Conservation (phyloP, 2,113 vertebrate species). For the Collichthys lucidus region DNA sequence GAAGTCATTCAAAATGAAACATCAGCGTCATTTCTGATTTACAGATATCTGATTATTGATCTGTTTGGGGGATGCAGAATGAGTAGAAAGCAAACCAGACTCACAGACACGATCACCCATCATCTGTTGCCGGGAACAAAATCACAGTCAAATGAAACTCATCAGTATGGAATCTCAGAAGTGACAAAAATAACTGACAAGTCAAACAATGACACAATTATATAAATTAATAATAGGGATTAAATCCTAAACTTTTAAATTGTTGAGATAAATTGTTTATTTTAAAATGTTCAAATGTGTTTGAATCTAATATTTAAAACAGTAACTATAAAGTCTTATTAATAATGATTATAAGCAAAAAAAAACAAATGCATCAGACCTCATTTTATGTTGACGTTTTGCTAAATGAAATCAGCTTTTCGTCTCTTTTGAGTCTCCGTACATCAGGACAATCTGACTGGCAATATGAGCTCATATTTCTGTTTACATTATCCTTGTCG, state of each 20-base stretch:
- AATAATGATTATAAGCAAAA: neutral
- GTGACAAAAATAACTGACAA: neutral
- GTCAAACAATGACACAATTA: neutral
- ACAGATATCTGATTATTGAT: neutral
- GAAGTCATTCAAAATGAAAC: too few relatives aligned
- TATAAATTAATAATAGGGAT: neutral
- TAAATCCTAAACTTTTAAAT: neutral
- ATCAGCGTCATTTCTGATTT: neutral
- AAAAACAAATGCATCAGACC: neutral
- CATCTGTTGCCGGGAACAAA: neutral
- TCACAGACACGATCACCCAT: neutral
- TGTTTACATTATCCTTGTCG: neutral
- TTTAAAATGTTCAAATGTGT: neutral
- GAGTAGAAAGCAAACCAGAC: slow-evolving; percentile 16
- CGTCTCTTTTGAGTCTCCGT: slow-evolving; percentile 35
- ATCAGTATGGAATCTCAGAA: slow-evolving; percentile 15
- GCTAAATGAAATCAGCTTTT: neutral
- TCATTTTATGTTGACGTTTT: neutral
- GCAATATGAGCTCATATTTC: slow-evolving; percentile 15
- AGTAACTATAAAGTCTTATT: neutral
- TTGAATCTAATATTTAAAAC: neutral
- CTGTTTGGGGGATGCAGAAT: neutral
- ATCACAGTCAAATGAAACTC: neutral
- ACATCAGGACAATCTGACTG: neutral
- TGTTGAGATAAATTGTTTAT: neutral